phyloP scores from a whole-genome alignment of 2,888 invertebrate genomes.

The Muscina levida region DNA sequence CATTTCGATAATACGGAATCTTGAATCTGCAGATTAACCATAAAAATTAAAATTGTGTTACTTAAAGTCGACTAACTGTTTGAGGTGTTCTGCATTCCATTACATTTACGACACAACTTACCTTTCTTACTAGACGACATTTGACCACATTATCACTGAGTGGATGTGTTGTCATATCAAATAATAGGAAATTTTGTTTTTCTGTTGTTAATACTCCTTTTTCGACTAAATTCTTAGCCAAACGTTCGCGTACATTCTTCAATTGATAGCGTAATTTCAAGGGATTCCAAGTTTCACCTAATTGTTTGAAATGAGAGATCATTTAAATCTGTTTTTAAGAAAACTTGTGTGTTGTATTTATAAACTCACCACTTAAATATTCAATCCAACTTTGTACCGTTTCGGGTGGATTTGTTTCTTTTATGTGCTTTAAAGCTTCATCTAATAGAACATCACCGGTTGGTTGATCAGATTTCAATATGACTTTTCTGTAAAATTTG shows the following conservation, averaged over 20 bases:
- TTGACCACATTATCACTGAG: conserved; percentile 97
- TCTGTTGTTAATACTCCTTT: conserved; percentile 99
- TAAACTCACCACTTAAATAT: conserved; percentile 93
- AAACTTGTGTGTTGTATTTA: not conserved
- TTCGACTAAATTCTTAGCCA: conserved; percentile 99
- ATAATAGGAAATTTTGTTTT: conserved; percentile 99
- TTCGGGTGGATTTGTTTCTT: conserved; percentile 98
- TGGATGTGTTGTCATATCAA: conserved; percentile 99
- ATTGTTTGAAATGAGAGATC: not conserved
- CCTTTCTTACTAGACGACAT: conserved; percentile 97
- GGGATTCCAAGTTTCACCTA: conserved; percentile 99
- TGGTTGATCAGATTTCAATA: conserved; percentile 92
- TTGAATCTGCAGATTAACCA: conserved; percentile 86
- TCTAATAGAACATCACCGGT: conserved; percentile 98
- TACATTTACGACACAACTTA: conserved; percentile 76
- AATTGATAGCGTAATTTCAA: conserved; percentile 98
- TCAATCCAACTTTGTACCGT: conserved; percentile 99
- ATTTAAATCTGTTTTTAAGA: not conserved
- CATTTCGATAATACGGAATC: conserved; percentile 97
- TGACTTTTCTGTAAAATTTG: conserved; percentile 83
- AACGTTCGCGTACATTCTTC: conserved; percentile 98
- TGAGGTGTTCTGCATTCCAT: too few relatives aligned
- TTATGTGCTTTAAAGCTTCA: conserved; percentile 97
- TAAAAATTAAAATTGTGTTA: too few relatives aligned
- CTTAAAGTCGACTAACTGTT: too few relatives aligned